phyloP scores from a whole-genome alignment of 1,140 invertebrate genomes.

The Sarcophaga bullata region DNA sequence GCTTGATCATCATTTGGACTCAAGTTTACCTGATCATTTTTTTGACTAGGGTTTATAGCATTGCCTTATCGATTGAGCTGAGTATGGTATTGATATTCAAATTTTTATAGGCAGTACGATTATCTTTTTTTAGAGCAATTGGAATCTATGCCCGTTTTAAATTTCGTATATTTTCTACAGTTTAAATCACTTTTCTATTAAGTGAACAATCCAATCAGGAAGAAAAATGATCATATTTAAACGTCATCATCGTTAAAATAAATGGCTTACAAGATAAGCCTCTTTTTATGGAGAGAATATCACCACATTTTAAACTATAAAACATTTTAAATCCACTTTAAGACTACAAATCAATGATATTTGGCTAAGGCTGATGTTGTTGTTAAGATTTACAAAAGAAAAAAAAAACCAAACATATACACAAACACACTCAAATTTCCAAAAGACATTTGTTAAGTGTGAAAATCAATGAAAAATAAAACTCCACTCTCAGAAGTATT shows the following conservation, averaged over 20 bases:
- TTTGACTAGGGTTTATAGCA: too few relatives aligned
- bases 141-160: too few relatives aligned
- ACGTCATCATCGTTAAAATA: constrained; percentile 11
- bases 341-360: constrained; percentile 25
- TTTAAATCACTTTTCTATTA: too few relatives aligned
- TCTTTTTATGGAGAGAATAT: not conserved
- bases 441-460: constrained; percentile 40
- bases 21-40: too few relatives aligned
- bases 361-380: not conserved
- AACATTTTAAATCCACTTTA: not conserved
- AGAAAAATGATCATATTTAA: not conserved
- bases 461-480: constrained; percentile 38
- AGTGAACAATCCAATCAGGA: not conserved
- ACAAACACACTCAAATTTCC: constrained; percentile 8
- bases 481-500: constrained; percentile 25
- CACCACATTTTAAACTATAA: not conserved
- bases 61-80: too few relatives aligned
- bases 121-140: too few relatives aligned
- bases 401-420: not conserved
- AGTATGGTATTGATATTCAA: too few relatives aligned
- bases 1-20: too few relatives aligned
- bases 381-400: not conserved
- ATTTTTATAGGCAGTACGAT: too few relatives aligned
- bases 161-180: too few relatives aligned
- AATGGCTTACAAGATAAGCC: constrained; percentile 39